Evolutionary conservation across 1,140 invertebrate species (phyloP), one percentile per base, ranked within the genome.

Genomic region (Diorhabda elongata): DNA sequence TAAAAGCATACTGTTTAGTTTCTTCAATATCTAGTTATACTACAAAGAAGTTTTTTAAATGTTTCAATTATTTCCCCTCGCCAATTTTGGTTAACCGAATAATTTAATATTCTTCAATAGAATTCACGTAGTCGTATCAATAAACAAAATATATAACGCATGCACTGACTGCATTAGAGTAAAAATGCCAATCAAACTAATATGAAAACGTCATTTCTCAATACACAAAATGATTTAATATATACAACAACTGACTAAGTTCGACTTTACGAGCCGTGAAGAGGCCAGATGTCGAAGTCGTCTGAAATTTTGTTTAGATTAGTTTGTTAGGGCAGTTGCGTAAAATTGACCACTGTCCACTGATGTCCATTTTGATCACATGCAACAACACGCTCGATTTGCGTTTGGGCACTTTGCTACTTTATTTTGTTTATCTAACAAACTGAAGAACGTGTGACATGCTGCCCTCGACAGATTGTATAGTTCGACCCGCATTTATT

Each of bases 341-440:
- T 71, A 66, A 73, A 74, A 65, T 59, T 76, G 73, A 74, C 74
- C 74, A 72, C 67, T 74, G 74, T 75, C 74, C 74, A 75, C 67
- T 67, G 59, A 42, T 61, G 26, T 42, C 59, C 26, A 59, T 67
- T 58, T 44, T 45, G 43, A 63, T 63, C 58, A 45, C 65, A 42
- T 47, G 63, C 63, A 56, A 64, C 63, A 64, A 64, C 63, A 64
- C 45, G 63, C 63, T 47, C 63, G 45, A 64, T 64, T 64, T 41
- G 44, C 52, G 9, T 44, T 52, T 56, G 47, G 47, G 63, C 11
- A 7, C 63, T 52, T 7, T 8, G 63, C 44, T 6, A 11, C 47
- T n/a, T 52, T 52, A n/a, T 26, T 64, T 64, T 64, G 63, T 64
- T 64, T 64, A 52, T 47, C 63, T 64, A 64, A 64, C 63, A 64